phyloP scores from a whole-genome alignment of 2,113 vertebrate species.

The Narcine bancroftii region DNA sequence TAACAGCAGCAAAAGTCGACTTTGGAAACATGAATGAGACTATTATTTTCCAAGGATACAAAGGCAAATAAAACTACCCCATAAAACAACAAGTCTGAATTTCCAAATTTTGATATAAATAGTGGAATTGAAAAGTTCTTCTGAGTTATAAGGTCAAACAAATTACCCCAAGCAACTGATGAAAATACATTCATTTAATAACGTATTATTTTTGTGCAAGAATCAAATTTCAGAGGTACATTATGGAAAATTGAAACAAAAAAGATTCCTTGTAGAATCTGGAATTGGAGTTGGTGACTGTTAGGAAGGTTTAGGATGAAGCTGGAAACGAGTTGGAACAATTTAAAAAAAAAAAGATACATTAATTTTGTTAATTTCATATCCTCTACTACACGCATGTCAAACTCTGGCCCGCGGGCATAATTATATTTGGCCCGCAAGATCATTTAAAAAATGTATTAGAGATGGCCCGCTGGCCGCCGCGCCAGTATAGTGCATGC shows the following conservation, averaged over 20 bases:
- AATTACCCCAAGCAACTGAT: not conserved
- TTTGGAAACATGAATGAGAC: conserved; percentile 2
- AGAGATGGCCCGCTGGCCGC: no score
- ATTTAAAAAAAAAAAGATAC: no score
- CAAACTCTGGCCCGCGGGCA: no score
- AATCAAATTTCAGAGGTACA: conserved; percentile 1
- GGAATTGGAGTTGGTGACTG: no score
- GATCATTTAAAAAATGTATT: no score
- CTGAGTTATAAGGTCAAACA: conserved; percentile 8
- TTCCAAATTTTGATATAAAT: not conserved
- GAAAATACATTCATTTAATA: not conserved
- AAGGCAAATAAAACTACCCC: not conserved
- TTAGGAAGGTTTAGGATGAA: no score
- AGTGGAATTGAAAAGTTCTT: not conserved
- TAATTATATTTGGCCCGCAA: no score
- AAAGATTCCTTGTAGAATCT: not conserved
- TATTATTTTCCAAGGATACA: not conserved
- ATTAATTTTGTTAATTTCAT: no score
- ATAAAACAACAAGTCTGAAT: not conserved
- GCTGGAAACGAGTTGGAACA: no score
- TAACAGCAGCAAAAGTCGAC: not conserved
- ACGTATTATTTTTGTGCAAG: conserved; percentile 9
- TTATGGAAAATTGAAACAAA: not conserved
- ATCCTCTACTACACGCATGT: no score
- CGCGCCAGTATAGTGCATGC: no score